These are phyloP conservation scores for Knipowitschia caucasica DNA, from an alignment of 2,797 vertebrate genomes.

Conservation along the genomic window DNA sequence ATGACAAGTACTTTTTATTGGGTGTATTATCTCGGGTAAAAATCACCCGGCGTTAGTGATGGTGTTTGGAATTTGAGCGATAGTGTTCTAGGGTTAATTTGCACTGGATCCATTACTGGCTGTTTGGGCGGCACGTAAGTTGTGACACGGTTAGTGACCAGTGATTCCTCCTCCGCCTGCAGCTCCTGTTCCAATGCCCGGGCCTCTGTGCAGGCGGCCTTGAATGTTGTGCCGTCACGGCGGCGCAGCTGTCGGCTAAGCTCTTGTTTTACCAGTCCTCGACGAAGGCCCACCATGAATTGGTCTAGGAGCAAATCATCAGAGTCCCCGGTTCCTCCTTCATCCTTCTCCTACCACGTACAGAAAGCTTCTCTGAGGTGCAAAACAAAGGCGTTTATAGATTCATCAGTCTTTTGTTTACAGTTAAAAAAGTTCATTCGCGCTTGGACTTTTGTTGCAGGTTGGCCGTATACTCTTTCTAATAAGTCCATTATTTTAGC, in stretches of 20 bases:
- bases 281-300: neutral
- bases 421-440: neutral
- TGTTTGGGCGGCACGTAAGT: neutral
- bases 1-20: too few species aligned
- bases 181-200: constrained; percentile 5
- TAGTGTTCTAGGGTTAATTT: too few species aligned
- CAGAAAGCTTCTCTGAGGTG: neutral
- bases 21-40: too few species aligned
- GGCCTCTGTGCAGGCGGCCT: neutral
- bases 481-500: constrained; percentile 1
- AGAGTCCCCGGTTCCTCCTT: neutral
- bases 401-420: constrained; percentile 1
- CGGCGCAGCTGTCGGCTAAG: constrained; percentile 1
- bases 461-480: constrained; percentile 1
- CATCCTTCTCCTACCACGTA: neutral
- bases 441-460: constrained; percentile 1
- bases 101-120: neutral
- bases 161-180: neutral
- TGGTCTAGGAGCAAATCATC: neutral
- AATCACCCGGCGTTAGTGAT: too few species aligned
- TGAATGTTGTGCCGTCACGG: neutral
- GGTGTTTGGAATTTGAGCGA: too few species aligned
- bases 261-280: neutral
- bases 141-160: neutral
- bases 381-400: neutral